Evolutionary conservation across 1,140 invertebrate species (phyloP).

Genomic region (Oedothorax gibbosus): DNA sequence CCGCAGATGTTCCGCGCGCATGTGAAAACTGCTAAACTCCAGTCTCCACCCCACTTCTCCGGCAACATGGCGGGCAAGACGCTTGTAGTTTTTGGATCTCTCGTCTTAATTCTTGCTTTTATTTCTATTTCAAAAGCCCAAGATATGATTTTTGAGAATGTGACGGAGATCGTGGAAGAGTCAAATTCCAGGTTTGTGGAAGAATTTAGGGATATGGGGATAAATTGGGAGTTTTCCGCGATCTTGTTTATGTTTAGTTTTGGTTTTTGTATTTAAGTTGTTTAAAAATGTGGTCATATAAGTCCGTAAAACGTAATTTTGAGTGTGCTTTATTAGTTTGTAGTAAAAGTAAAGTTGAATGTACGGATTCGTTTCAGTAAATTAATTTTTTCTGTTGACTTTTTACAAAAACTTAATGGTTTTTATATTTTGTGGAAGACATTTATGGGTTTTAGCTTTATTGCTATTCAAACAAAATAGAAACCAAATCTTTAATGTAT

Average conservation of each 20-base stretch:
- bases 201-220: not conserved
- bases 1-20: slow-evolving; percentile 40
- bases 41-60: slow-evolving; percentile 4
- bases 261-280: too few relatives aligned
- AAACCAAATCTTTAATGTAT: too few relatives aligned
- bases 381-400: too few relatives aligned
- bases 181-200: slow-evolving; percentile 46
- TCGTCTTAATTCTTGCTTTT: not conserved
- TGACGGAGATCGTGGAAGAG: slow-evolving; percentile 37
- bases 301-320: too few relatives aligned
- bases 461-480: too few relatives aligned
- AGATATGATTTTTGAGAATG: slow-evolving; percentile 31
- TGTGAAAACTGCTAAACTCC: slow-evolving; percentile 14
- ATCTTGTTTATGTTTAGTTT: not conserved
- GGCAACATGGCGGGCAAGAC: slow-evolving; percentile 54
- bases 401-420: too few relatives aligned
- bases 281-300: too few relatives aligned
- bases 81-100: slow-evolving; percentile 33
- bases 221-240: not conserved
- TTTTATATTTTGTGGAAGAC: too few relatives aligned
- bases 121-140: not conserved
- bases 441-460: too few relatives aligned
- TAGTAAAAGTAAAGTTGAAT: too few relatives aligned
- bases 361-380: too few relatives aligned
- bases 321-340: too few relatives aligned